Evolutionary conservation across 92 coral and sea anemone genomes (phyloP).

Genomic region (Porites divaricata): DNA sequence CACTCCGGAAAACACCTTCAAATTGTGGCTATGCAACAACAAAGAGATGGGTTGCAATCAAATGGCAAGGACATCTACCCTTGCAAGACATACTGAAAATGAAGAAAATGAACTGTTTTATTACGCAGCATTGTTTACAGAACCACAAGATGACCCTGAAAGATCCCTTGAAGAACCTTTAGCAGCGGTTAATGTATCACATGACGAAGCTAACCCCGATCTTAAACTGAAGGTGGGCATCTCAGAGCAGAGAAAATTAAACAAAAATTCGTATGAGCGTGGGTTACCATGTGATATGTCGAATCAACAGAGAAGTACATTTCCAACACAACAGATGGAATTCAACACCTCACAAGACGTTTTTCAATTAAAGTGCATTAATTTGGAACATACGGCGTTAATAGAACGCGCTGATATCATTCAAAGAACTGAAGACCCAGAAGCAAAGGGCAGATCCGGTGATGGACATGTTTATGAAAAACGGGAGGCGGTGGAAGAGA

Average conservation of each 20-base stretch:
- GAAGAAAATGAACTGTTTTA: not conserved
- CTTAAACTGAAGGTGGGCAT: too few relatives aligned
- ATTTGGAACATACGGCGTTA: not conserved
- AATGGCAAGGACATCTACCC: constrained; percentile 4
- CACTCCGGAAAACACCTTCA: constrained; percentile 14
- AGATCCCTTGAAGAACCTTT: not conserved
- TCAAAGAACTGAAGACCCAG: not conserved
- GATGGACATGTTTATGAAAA: not conserved
- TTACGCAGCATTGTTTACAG: not conserved
- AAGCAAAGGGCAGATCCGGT: not conserved
- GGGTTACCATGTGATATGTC: not conserved
- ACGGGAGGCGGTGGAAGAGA: not conserved
- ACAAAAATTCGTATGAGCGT: not conserved
- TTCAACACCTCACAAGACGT: not conserved
- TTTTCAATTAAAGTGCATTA: not conserved
- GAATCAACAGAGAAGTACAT: not conserved
- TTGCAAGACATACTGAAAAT: not conserved
- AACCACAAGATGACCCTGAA: not conserved
- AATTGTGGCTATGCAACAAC: constrained; percentile 27
- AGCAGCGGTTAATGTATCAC: too few relatives aligned
- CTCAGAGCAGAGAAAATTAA: not conserved
- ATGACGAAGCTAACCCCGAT: too few relatives aligned
- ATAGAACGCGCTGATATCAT: not conserved
- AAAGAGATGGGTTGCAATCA: not conserved
- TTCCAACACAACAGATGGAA: not conserved